Conservation (phyloP, 2,113 vertebrate species). For the Gulo gulo region DNA sequence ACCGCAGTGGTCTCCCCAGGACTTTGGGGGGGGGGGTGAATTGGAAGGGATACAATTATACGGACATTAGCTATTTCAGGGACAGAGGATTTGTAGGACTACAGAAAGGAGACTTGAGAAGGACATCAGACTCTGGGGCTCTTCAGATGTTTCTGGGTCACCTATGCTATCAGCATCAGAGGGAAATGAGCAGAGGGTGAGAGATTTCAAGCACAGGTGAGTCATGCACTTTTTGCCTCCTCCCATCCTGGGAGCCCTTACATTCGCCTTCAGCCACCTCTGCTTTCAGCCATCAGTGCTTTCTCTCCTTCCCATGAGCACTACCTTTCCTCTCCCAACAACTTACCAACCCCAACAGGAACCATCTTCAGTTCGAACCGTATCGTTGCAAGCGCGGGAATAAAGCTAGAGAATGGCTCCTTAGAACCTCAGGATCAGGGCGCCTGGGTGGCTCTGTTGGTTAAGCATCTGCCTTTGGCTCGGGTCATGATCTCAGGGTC, state of each 20-base stretch:
- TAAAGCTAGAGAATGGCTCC: not conserved
- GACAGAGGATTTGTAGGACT: not conserved
- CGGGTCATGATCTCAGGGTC: too few species aligned
- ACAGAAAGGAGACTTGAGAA: not conserved
- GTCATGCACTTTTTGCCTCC: not conserved
- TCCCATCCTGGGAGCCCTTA: not conserved
- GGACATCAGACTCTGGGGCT: not conserved
- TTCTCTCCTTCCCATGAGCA: not conserved
- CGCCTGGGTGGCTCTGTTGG: too few species aligned
- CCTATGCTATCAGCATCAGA: slow-evolving; percentile 11
- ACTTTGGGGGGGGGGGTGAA: not conserved
- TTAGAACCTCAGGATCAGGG: not conserved
- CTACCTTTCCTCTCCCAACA: not conserved
- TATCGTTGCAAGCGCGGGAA: not conserved
- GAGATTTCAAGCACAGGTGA: not conserved
- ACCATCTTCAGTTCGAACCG: not conserved
- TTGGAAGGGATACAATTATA: not conserved
- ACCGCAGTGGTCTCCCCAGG: not conserved
- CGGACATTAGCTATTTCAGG: not conserved
- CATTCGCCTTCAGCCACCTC: not conserved
- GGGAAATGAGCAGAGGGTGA: not conserved
- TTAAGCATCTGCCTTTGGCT: too few species aligned
- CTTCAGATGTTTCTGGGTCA: not conserved
- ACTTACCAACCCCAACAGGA: not conserved
- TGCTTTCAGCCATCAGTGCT: not conserved